These are phyloP conservation scores for Cynopterus brachyotis DNA, from an alignment of 2,113 vertebrate genomes.

Conservation along the genomic window DNA sequence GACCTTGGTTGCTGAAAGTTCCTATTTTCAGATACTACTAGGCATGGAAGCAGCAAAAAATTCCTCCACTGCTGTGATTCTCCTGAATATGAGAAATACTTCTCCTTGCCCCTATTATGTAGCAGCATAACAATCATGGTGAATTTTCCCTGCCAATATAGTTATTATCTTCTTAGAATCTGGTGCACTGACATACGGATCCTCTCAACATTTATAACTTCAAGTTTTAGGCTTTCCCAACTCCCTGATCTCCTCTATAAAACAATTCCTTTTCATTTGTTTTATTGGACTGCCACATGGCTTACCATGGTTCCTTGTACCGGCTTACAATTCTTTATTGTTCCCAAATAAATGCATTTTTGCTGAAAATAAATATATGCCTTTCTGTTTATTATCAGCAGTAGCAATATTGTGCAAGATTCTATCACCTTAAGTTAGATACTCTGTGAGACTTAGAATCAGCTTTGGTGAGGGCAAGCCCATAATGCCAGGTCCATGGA, in stretches of 20 bases:
- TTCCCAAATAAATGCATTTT: neutral
- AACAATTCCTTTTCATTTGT: neutral
- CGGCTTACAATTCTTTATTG: neutral
- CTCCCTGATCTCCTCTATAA: neutral
- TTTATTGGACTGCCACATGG: neutral
- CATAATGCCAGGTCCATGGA: accelerated
- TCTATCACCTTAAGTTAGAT: neutral
- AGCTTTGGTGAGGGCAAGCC: neutral
- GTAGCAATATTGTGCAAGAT: neutral
- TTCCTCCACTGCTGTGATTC: neutral
- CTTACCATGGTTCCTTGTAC: neutral
- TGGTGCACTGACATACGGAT: neutral
- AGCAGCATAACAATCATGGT: neutral
- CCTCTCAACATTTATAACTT: neutral
- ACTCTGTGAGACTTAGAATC: neutral
- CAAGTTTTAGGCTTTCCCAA: neutral
- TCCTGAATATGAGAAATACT: neutral
- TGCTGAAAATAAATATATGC: neutral
- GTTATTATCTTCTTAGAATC: neutral
- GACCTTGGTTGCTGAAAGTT: neutral
- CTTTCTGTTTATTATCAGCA: neutral
- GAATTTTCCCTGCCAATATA: neutral
- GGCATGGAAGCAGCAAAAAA: neutral
- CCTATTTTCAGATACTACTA: neutral
- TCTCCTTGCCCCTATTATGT: neutral